A percentile compares a stretch with the other conserved stretches of the same genome.
Conservation (phyloP, 2,888 invertebrate species). For the Ochropacha duplaris region DNA sequence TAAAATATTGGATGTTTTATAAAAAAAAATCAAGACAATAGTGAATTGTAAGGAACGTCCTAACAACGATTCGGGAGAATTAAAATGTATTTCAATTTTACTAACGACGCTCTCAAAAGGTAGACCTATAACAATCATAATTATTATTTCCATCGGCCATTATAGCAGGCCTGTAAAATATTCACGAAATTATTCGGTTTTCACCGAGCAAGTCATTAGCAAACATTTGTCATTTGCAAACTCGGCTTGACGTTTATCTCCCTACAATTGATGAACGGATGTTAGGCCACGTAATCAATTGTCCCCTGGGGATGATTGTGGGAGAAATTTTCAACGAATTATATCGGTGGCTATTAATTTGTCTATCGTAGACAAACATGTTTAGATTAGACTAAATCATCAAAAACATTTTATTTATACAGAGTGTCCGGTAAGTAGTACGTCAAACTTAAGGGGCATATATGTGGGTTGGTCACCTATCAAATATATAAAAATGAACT, state of each 20-base stretch:
- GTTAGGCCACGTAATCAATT: slow-evolving; percentile 73
- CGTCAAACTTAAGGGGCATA: too few relatives aligned
- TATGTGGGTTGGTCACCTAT: too few relatives aligned
- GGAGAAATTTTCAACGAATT: slow-evolving; percentile 48
- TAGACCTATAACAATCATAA: slow-evolving; percentile 41
- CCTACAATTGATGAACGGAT: slow-evolving; percentile 76
- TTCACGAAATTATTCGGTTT: slow-evolving; percentile 65
- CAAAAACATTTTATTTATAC: too few relatives aligned
- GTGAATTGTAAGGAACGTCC: slow-evolving; percentile 15
- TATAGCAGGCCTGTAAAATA: slow-evolving; percentile 56
- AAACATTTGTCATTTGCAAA: slow-evolving; percentile 79
- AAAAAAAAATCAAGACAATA: slow-evolving; percentile 1
- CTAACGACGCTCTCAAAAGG: slow-evolving; percentile 35
- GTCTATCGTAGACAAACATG: slow-evolving; percentile 34
- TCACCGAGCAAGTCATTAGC: slow-evolving; percentile 68
- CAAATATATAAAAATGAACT: too few relatives aligned
- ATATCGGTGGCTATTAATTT: slow-evolving; percentile 44
- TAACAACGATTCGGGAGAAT: slow-evolving; percentile 30
- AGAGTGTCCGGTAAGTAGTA: too few relatives aligned
- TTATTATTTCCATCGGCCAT: slow-evolving; percentile 45
- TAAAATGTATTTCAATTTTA: slow-evolving; percentile 43
- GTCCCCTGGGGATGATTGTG: slow-evolving; percentile 63
- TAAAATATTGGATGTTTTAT: slow-evolving; percentile 11
- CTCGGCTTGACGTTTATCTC: slow-evolving; percentile 74
- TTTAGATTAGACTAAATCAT: slow-evolving; percentile 14